Percentiles rank a stretch among this genome's conserved stretches.
Evolutionary conservation across 1,140 invertebrate species (phyloP).

Genomic region (Rhopalosiphum padi): DNA sequence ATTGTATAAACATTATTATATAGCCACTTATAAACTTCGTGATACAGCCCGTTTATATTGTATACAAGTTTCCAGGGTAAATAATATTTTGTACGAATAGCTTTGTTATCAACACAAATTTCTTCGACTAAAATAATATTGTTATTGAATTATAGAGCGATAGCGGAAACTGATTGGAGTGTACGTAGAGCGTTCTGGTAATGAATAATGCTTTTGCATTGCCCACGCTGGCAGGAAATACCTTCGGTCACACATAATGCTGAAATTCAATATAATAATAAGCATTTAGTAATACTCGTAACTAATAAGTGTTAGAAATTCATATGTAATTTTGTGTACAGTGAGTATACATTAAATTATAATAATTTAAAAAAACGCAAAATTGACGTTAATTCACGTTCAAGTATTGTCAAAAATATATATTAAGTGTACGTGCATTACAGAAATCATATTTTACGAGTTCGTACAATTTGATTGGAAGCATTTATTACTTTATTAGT

Average conservation of each 20-base stretch:
- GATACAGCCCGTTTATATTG: neutral
- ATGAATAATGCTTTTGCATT: neutral
- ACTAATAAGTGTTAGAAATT: neutral
- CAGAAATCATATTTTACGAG: neutral
- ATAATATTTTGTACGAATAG: neutral
- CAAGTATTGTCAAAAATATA: neutral
- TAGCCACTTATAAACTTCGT: neutral
- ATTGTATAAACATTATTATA: neutral
- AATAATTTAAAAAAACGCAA: no score
- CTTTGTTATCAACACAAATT: neutral
- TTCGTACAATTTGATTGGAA: neutral
- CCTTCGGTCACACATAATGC: neutral
- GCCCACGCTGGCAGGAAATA: neutral
- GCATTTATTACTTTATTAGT: neutral
- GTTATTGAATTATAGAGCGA: neutral
- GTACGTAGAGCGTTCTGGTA: neutral
- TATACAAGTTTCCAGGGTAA: neutral
- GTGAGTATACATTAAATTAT: no score
- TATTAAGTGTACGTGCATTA: no score
- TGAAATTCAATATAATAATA: neutral
- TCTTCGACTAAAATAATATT: neutral
- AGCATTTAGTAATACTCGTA: neutral
- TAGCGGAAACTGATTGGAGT: neutral
- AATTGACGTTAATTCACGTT: neutral
- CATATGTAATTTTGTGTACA: no score